A percentile compares a stretch with the other conserved stretches of the same genome.
phyloP scores from a whole-genome alignment of 2,888 invertebrate genomes.

The Coelinius sp. region DNA sequence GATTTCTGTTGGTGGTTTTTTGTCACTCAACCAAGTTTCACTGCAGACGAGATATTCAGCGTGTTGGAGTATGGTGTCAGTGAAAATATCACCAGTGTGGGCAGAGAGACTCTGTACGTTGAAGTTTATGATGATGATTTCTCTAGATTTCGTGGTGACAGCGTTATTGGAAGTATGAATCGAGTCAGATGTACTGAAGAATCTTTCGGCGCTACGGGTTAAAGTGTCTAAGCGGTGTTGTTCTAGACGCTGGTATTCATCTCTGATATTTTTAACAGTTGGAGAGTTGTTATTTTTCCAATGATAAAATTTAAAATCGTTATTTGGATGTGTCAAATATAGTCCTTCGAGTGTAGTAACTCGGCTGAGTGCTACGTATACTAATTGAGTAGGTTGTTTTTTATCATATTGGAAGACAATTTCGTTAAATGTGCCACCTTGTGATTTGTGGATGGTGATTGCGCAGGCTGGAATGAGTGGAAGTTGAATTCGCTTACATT shows the following conservation, averaged over 20 bases:
- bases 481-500: background rate
- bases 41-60: background rate
- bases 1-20: background rate
- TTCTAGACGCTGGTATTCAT: too few relatives aligned
- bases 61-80: background rate
- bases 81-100: background rate
- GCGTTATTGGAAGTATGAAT: background rate
- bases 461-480: background rate
- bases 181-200: too few relatives aligned
- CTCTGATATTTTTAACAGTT: background rate
- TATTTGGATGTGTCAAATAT: background rate
- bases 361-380: background rate
- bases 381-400: background rate
- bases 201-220: too few relatives aligned
- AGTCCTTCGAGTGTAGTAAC: background rate
- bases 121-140: background rate
- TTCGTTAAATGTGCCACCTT: background rate
- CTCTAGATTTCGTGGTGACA: background rate
- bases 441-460: background rate
- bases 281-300: background rate
- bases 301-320: background rate
- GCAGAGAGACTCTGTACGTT: background rate
- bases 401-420: background rate
- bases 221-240: too few relatives aligned
- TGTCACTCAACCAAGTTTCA: background rate